Base-by-base conservation (phyloP, 2,888 invertebrate species). In the Altica lythri region DNA sequence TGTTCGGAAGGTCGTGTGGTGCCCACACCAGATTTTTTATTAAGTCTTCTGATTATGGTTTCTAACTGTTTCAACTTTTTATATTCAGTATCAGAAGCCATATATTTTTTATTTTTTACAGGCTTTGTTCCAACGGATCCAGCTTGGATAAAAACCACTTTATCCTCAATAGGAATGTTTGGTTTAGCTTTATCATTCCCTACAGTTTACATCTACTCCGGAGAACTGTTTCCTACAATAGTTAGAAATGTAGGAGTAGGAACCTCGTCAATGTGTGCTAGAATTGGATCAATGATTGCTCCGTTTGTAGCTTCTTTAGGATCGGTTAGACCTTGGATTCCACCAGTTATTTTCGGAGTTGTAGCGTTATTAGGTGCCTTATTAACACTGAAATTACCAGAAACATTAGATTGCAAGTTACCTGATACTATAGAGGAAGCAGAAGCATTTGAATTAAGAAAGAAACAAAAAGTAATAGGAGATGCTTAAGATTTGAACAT, bases 151-250 rank as follows among this genome's bases (percentile, higher is more conserved):
- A 80, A 82, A 60, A 77, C 88, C 2, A 76, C 82, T 4, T 80
- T 92, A 29, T 89, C 90, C 27, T 85, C 88, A 60, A 72, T 86
- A 32, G 91, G 89, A 0, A 86, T 93, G 57, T 87, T 90, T 69
- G 90, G 92, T 8, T 85, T 90, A 75, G 88, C 90, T 10, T 84
- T 92, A 32, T 84, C 88, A 1, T 95, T 94, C 71, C 89, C 92
- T 1, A 89, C 90, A 1, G 89, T 89, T 2, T 95, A 94, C 72
- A 81, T 95, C 10, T 95, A 89, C 73, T 89, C 90, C 0, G 91
- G 92, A 0, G 95, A 95, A 76, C 74, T 93, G 9, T 94, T 92
- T 72, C 95, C 95, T 0, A 95, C 95, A 0, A 88, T 92, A 1
- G 86, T 93, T 0, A 81, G 95, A 19, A 94, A 93, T 69, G 86